Conservation (phyloP, 92 coral and sea anemone species). For the Zoanthus gigantus region DNA sequence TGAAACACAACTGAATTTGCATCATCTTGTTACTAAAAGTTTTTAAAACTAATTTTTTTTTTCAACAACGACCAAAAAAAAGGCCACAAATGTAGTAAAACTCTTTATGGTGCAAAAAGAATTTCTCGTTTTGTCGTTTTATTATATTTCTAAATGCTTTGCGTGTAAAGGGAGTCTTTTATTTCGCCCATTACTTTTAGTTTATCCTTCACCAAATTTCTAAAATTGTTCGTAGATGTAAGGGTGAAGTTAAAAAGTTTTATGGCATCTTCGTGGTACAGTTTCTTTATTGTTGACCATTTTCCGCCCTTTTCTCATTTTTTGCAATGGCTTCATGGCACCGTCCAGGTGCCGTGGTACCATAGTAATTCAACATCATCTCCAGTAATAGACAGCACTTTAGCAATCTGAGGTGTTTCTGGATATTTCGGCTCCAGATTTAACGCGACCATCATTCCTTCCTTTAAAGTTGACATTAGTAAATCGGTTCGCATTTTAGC, state of each 20-base stretch:
- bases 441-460: slow-evolving; percentile 32
- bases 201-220: slow-evolving; percentile 21
- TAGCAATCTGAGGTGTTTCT: slow-evolving; percentile 41
- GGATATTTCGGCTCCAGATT: slow-evolving; percentile 17
- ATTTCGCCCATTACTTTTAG: neutral
- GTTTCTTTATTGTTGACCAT: slow-evolving; percentile 27
- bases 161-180: neutral
- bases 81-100: neutral
- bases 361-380: slow-evolving; percentile 23
- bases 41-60: too few species aligned
- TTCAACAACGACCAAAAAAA: neutral
- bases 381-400: slow-evolving; percentile 9
- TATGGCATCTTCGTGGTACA: neutral
- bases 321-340: slow-evolving; percentile 17
- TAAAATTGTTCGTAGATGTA: slow-evolving; percentile 18
- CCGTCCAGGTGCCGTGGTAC: slow-evolving; percentile 41
- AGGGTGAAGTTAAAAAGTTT: slow-evolving; percentile 34
- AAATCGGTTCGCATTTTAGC: neutral
- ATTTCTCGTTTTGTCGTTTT: neutral
- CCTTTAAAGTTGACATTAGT: neutral
- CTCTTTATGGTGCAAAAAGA: neutral
- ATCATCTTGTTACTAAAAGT: too few species aligned
- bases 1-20: too few species aligned
- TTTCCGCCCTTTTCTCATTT: slow-evolving; percentile 23
- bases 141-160: neutral